Evolutionary conservation across 2,113 vertebrate genomes (phyloP), one percentile per base, ranked within the genome.

Genomic region (Lagenorhynchus albirostris): DNA sequence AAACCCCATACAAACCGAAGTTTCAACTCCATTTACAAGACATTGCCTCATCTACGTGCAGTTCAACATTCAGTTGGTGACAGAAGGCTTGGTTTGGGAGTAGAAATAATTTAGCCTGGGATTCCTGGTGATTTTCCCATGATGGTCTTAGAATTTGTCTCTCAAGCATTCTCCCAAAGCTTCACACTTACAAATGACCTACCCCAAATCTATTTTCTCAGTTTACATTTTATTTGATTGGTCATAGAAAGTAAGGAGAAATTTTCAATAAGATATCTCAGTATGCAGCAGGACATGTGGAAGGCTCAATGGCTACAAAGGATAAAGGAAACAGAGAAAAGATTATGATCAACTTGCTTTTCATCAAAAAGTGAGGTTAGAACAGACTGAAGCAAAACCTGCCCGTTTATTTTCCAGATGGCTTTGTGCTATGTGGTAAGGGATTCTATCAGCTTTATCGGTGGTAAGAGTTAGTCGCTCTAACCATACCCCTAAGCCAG

Each of bases 191-290:
- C 36, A 41, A 41, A 77, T 53, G 47, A 41, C 79, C 65, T 90
- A 58, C 31, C n/a, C 12, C 20, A 83, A 67, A 68, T 81, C 13
- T 33, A 2, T 83, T 93, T 96, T 74, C 12, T 73, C 53, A 53
- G 14, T 96, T 96, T 95, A 80, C 82, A 25, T 82, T 70, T 89
- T 81, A 79, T n/a, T 89, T 93, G 14, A 26, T 65, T 26, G 36
- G n/a, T 26, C 33, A 55, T n/a, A 71, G 18, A 74, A 71, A 83
- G 26, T 17, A 58, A 71, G 29, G 55, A 92, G 38, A 82, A 86
- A 31, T 63, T 93, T 15, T 73, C 25, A 92, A 12, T 77, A 68
- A 81, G 8, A 58, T 58, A 55, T 58, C 36, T 53, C 13, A 68
- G 6, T 50, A 3, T 79, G 25, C 20, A 80, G 29, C 12, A 74